phyloP scores from a whole-genome alignment of 2,113 vertebrate genomes.

The Theristicus caerulescens region DNA sequence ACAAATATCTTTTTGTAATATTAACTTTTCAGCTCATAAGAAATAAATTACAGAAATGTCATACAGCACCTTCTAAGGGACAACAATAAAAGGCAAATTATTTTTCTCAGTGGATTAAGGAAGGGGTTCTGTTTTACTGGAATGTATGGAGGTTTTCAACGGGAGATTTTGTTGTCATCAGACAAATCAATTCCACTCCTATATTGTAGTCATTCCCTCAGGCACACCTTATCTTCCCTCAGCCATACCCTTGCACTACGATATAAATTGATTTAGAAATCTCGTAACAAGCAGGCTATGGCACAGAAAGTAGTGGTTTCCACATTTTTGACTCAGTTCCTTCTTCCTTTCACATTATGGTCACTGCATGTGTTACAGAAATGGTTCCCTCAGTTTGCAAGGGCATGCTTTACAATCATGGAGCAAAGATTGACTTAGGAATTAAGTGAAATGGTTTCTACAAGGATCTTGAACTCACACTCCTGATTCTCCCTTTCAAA shows the following conservation, averaged over 20 bases:
- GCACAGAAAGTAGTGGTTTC: background rate
- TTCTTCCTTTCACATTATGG: background rate
- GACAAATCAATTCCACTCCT: slow-evolving; percentile 35
- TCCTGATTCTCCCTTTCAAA: background rate
- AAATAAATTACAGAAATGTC: slow-evolving; percentile 1
- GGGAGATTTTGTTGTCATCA: background rate
- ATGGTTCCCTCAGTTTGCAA: background rate
- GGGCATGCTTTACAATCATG: background rate
- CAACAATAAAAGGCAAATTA: background rate
- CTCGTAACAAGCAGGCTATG: background rate
- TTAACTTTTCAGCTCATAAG: background rate
- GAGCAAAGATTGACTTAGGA: background rate
- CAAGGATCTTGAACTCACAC: background rate
- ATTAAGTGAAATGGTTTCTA: background rate
- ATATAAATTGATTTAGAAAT: slow-evolving; percentile 18
- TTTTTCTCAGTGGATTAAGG: background rate
- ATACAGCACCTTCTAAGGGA: background rate
- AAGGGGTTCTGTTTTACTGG: background rate
- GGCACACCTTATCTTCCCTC: background rate
- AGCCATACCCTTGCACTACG: background rate
- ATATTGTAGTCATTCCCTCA: background rate
- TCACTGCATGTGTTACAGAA: background rate
- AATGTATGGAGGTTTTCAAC: background rate
- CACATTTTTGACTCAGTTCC: background rate
- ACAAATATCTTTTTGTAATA: background rate